These are phyloP conservation scores for Ophion slaviceki DNA, from an alignment of 2,888 invertebrate species.

Conservation along the genomic window DNA sequence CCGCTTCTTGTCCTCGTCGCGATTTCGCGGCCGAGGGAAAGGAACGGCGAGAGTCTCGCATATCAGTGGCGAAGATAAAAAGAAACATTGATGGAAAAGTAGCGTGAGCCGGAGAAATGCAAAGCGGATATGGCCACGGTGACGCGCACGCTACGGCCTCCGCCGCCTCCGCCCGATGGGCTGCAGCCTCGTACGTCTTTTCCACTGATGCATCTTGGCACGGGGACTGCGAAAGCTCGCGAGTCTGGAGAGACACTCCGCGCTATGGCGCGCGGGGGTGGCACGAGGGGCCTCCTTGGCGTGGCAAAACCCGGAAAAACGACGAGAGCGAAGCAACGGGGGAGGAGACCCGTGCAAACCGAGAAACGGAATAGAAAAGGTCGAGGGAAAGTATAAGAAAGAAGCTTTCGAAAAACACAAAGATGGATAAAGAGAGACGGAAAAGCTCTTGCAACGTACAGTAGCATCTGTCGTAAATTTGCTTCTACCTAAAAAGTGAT, in stretches of 20 bases:
- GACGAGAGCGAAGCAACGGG: conserved; percentile 14
- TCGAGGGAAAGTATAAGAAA: conserved; percentile 19
- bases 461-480: not conserved
- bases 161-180: not conserved
- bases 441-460: conserved; percentile 6
- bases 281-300: not conserved
- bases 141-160: conserved; percentile 6
- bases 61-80: conserved; percentile 50
- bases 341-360: conserved; percentile 19
- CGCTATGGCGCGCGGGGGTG: not conserved
- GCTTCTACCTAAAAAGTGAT: not conserved
- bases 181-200: conserved; percentile 62
- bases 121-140: conserved; percentile 56
- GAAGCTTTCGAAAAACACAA: conserved; percentile 33
- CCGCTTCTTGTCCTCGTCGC: not conserved
- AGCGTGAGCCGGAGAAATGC: conserved; percentile 47
- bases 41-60: conserved; percentile 45
- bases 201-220: conserved; percentile 66
- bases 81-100: conserved; percentile 18
- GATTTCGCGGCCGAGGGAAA: conserved; percentile 12
- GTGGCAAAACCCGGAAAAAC: conserved; percentile 25
- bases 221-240: conserved; percentile 40
- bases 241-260: conserved; percentile 16
- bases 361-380: conserved; percentile 21
- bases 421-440: conserved; percentile 38